phyloP scores from a whole-genome alignment of 1,140 invertebrate genomes.

The Rhopalosiphum padi region DNA sequence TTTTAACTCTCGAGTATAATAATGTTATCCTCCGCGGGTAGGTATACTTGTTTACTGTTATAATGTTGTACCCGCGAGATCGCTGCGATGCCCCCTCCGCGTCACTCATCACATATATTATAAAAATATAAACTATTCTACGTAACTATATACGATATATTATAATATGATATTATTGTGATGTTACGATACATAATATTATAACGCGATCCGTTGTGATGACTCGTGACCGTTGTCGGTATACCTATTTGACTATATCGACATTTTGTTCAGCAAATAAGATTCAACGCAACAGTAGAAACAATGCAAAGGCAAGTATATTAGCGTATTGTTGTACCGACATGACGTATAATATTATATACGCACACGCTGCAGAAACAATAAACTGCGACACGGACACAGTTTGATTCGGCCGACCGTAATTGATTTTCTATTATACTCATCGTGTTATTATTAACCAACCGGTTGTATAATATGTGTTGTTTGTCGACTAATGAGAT shows the following conservation, averaged over 20 bases:
- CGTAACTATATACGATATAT: not conserved
- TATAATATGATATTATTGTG: not conserved
- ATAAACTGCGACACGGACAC: not conserved
- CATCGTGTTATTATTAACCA: not conserved
- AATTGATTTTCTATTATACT: not conserved
- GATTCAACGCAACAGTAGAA: not conserved
- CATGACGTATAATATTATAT: too few species aligned
- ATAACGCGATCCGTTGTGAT: not conserved
- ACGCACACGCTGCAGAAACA: not conserved
- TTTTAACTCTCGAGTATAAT: not conserved
- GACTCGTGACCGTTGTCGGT: not conserved
- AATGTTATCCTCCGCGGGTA: not conserved
- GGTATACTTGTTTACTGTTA: not conserved
- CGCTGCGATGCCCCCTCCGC: too few species aligned
- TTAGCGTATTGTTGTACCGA: too few species aligned
- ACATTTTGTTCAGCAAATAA: not conserved
- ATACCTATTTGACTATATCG: not conserved
- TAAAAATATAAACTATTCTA: not conserved
- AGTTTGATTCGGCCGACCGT: not conserved
- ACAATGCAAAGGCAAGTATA: not conserved
- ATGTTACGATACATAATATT: not conserved
- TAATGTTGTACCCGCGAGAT: not conserved
- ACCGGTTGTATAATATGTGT: not conserved
- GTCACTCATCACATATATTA: too few species aligned
- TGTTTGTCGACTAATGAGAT: not conserved